Percentiles rank a stretch among this genome's conserved stretches.
Conservation (phyloP, 2,113 vertebrate species). For the Lasiurus cinereus region DNA sequence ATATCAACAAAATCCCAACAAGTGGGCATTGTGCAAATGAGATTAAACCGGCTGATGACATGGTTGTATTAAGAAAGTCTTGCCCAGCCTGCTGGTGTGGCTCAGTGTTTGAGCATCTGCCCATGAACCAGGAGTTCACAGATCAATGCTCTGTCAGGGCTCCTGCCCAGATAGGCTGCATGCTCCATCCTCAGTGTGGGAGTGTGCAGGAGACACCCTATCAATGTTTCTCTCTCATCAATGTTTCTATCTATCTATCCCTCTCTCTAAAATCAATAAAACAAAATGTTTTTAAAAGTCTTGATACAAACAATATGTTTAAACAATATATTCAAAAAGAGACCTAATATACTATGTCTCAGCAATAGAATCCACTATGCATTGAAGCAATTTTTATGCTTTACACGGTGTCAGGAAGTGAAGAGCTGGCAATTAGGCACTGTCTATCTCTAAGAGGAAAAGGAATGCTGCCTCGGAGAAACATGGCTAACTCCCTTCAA, state of each 20-base stretch:
- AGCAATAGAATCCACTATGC: not conserved
- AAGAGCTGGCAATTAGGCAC: not conserved
- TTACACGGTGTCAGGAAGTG: not conserved
- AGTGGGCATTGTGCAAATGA: not conserved
- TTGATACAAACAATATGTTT: no score
- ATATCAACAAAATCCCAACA: not conserved
- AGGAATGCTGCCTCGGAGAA: slow-evolving; percentile 50
- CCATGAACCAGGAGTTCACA: no score
- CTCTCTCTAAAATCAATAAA: no score
- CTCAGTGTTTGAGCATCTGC: no score
- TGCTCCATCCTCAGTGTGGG: no score
- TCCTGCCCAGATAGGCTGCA: no score
- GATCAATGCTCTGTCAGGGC: no score
- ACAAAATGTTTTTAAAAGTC: no score
- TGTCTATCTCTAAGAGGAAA: not conserved
- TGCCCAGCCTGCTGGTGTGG: not conserved
- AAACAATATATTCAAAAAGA: not conserved
- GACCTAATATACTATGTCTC: accelerated
- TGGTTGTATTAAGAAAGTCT: not conserved
- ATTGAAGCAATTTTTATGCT: slow-evolving; percentile 14
- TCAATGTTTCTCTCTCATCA: no score
- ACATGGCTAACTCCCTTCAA: not conserved
- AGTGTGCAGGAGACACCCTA: no score
- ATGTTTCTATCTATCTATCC: no score
- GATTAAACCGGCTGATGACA: not conserved